These are phyloP conservation scores for Brachyopa scutellaris DNA, from an alignment of 2,888 invertebrate genomes.

Conservation along the genomic window DNA sequence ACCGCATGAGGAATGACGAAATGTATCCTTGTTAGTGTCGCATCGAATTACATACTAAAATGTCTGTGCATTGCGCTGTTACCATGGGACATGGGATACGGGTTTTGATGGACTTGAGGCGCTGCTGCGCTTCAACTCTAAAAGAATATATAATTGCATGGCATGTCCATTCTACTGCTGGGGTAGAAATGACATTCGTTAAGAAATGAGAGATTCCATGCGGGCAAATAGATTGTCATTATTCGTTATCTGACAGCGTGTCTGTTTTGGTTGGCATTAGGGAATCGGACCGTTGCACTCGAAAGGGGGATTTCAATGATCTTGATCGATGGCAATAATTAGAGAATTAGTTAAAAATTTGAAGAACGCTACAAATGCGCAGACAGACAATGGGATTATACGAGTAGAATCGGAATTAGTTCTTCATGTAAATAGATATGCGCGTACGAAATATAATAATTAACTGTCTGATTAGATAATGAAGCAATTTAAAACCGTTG, in stretches of 20 bases:
- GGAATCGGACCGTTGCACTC: constrained; percentile 34
- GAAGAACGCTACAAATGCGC: not conserved
- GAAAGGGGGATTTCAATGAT: constrained; percentile 20
- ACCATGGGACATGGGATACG: constrained; percentile 4
- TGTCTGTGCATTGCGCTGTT: constrained; percentile 10
- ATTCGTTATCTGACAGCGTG: constrained; percentile 40
- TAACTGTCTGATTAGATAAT: too few species aligned
- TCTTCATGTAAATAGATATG: too few species aligned
- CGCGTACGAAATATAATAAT: too few species aligned
- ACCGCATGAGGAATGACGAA: not conserved
- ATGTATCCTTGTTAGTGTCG: constrained; percentile 57
- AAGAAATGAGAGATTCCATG: constrained; percentile 37
- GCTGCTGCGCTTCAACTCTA: constrained; percentile 1
- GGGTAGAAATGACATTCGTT: constrained; percentile 28
- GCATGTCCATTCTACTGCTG: constrained; percentile 35
- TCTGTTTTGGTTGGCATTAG: not conserved
- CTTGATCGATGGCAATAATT: constrained; percentile 58
- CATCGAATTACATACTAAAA: constrained; percentile 49
- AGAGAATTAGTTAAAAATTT: constrained; percentile 35
- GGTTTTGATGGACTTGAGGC: constrained; percentile 34
- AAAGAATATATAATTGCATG: constrained; percentile 36
- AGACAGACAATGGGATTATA: too few species aligned
- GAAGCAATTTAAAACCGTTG: too few species aligned
- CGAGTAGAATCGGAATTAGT: too few species aligned
- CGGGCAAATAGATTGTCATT: constrained; percentile 45